Evolutionary conservation across 2,113 vertebrate species (phyloP), one percentile per base, ranked within the genome.

Genomic region (Diadophis punctatus): DNA sequence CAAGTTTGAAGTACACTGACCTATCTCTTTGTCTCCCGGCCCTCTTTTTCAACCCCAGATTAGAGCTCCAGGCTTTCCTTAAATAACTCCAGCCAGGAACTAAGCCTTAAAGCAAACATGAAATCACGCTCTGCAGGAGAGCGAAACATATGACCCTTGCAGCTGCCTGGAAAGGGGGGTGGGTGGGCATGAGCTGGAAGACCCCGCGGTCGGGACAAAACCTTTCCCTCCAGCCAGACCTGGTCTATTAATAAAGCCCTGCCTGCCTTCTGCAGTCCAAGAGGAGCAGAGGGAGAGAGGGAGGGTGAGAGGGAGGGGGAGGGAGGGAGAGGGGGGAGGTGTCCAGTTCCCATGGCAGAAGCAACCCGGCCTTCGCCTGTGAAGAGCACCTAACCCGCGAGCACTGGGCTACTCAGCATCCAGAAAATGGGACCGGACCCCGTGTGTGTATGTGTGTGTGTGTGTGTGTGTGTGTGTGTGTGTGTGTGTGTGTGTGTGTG

Each of bases 81-180:
- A 96, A 98, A 97, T 94, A 95, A 86, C 92, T 94, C 49, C 34
- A 94, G 93, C 91, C 20, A 96, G 97, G 46, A 53, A 74, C 89
- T 93, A 84, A 93, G 85, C 90, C 90, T n/a, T 48, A 86, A 93
- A 93, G 74, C 87, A 93, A 93, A 93, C 90, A 89, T 49, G 87
- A 55, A 87, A 52, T 49, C 84, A 86, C 27, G 10, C 43, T 18
- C 91, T 11, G 46, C 30, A n/a, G 94, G 97, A 97, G 84, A 97
- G 96, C 96, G 96, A 97, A 98, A 97, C 97, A 97, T 94, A 96
- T 96, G 97, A 97, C 97, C 97, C 97, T 97, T 97, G 97, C 97
- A 97, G 97, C 96, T 96, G 98, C 97, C 97, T 98, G 97, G 14
- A 14, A 8, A 80, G 2, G 68, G 68, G 34, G 4, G 6, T 4